Percentiles rank a stretch among this genome's conserved stretches.
These are phyloP conservation scores for Dolichopus griseipennis DNA, from an alignment of 2,888 invertebrate species.

Conservation along the genomic window DNA sequence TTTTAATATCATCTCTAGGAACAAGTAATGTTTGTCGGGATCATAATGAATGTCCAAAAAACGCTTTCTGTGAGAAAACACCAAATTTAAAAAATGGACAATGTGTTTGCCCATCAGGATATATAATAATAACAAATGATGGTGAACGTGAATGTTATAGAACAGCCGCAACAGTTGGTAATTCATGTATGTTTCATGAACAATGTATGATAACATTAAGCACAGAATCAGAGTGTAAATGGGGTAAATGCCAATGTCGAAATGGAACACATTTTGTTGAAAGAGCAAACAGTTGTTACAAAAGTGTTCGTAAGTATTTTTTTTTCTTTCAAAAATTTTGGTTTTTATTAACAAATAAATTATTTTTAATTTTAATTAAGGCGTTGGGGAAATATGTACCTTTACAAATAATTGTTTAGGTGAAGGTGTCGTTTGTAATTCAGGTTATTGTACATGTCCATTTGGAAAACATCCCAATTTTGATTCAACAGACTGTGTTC, in stretches of 20 bases:
- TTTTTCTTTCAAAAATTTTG: neutral
- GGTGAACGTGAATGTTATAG: constrained; percentile 23
- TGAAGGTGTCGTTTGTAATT: constrained; percentile 30
- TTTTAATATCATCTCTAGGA: constrained; percentile 18
- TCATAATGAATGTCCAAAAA: constrained; percentile 22
- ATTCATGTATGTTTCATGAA: constrained; percentile 34
- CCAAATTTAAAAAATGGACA: constrained; percentile 23
- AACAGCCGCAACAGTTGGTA: constrained; percentile 35
- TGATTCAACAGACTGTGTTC: constrained; percentile 33
- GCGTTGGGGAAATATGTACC: constrained; percentile 34
- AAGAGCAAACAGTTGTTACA: constrained; percentile 36
- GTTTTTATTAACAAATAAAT: constrained; percentile 3
- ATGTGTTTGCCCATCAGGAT: constrained; percentile 29
- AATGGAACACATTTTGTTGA: constrained; percentile 33
- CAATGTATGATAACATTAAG: constrained; percentile 38
- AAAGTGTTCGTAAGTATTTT: constrained; percentile 34
- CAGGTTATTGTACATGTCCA: constrained; percentile 27
- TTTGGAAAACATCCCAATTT: constrained; percentile 33
- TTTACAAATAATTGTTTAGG: constrained; percentile 38
- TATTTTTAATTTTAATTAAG: constrained; percentile 26
- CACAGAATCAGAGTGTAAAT: constrained; percentile 36
- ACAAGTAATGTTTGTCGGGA: constrained; percentile 24
- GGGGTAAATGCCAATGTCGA: constrained; percentile 35
- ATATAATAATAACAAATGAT: constrained; percentile 22
- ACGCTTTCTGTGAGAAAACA: constrained; percentile 23